Evolutionary conservation across 2,113 vertebrate genomes (phyloP), one percentile per base, ranked within the genome.

Genomic region (Ailuropoda melanoleuca): DNA sequence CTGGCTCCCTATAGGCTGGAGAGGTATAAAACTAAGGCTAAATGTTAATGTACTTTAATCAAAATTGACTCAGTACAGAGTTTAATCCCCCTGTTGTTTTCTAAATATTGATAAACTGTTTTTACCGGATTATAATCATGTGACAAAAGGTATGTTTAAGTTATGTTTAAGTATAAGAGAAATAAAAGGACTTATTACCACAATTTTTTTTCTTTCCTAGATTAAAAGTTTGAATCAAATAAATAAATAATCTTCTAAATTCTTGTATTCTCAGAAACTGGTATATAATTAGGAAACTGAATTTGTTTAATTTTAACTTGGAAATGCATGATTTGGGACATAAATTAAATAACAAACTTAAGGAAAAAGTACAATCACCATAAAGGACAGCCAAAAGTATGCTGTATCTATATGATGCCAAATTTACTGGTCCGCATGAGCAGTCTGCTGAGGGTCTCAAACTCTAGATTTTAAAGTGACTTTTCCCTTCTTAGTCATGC

Each of bases 1-100:
- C 66, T 95, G 80, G 82, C 74, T 98, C 96, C 93, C 94, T 93
- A 93, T 96, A 97, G 92, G 95, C 89, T 95, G 92, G 96, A 97
- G 75, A 46, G 93, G 75, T 96, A 96, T 97, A 98, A 98, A 98
- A 98, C 97, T 93, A 94, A 98, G 94, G 95, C 91, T 97, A 96
- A 48, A 64, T 34, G 37, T 78, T 68, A 98, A 6, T 95, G 81
- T 88, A 97, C 96, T 98, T 98, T 97, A 98, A 98, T 97, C 97
- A 97, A 97, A 97, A 98, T 94, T 94, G 91, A 96, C 92, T 95
- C 83, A 95, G 85, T 90, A 93, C 97, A 97, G 96, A 97, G 95
- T 94, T 97, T 97, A 97, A 97, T 96, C 84, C 92, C 34, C 14
- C 74, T 72, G 70, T 88, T 83, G 48, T 96, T 90, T 95, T 93